A percentile compares a stretch with the other conserved stretches of the same genome.
phyloP scores from a whole-genome alignment of 2,113 vertebrate species.

The Rhabdomys dilectus region DNA sequence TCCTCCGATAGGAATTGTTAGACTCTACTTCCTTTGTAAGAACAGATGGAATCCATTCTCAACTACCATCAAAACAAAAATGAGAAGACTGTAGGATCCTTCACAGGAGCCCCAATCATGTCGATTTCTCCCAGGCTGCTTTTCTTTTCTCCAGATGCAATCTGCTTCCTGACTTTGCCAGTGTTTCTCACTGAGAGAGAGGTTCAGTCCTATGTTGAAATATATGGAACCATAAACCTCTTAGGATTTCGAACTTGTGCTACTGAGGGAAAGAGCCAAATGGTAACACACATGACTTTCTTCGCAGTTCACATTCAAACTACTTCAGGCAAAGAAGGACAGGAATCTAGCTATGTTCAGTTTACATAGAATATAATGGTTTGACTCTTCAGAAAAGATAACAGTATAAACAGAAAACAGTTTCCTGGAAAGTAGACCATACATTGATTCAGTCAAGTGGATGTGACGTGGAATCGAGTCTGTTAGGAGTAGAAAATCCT shows the following conservation, averaged over 20 bases:
- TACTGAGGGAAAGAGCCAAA: background rate
- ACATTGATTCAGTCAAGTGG: background rate
- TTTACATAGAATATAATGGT: background rate
- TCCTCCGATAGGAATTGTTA: background rate
- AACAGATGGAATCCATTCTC: background rate
- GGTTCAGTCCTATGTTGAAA: background rate
- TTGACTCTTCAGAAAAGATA: background rate
- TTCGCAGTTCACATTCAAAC: background rate
- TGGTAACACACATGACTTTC: background rate
- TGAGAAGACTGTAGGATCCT: background rate
- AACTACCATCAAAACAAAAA: background rate
- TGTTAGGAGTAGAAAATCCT: background rate
- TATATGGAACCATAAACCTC: background rate
- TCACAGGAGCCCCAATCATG: background rate
- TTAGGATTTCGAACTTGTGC: background rate
- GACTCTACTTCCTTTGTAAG: background rate
- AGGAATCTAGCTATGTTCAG: background rate
- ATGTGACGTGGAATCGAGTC: background rate
- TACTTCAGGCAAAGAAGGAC: background rate
- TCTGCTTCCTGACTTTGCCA: background rate
- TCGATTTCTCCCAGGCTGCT: fast-evolving
- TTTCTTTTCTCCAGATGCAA: background rate
- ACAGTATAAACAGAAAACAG: background rate
- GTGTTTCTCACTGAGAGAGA: background rate
- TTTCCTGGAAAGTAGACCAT: background rate